These are phyloP conservation scores for Pelecanoides urinatrix DNA, from an alignment of 2,113 vertebrate genomes.

Conservation along the genomic window DNA sequence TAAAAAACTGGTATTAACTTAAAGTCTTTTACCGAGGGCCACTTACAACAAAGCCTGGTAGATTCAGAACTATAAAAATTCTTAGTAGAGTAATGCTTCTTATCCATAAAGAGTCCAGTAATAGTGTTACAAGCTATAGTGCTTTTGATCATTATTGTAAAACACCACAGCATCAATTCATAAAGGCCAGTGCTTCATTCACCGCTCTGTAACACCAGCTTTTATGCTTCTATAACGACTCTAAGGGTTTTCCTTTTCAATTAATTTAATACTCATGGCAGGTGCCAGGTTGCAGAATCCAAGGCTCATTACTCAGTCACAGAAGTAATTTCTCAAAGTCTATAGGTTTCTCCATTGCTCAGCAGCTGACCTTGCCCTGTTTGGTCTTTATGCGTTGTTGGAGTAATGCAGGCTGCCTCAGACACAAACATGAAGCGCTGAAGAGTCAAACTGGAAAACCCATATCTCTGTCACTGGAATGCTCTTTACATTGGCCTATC, in stretches of 20 bases:
- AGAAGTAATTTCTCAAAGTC: constrained; percentile 31
- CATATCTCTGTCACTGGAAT: background rate
- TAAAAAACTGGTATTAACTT: background rate
- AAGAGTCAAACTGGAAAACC: background rate
- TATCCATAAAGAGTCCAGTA: background rate
- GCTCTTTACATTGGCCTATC: background rate
- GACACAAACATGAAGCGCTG: background rate
- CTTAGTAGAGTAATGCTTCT: constrained; percentile 19
- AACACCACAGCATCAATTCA: background rate
- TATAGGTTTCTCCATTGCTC: background rate
- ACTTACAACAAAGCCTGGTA: background rate
- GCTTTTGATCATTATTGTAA: constrained; percentile 39
- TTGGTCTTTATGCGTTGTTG: background rate
- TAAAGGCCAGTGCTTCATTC: background rate
- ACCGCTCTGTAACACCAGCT: background rate
- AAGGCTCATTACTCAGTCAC: constrained; percentile 30
- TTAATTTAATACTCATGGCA: constrained; percentile 21
- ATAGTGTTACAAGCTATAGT: constrained; percentile 1
- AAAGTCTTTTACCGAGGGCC: background rate
- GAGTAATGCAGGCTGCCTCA: background rate
- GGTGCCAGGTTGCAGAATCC: constrained; percentile 45
- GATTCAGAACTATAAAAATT: constrained; percentile 19
- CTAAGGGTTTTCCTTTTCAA: constrained; percentile 17
- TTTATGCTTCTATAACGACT: background rate
- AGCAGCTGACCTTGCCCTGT: constrained; percentile 13